These are phyloP conservation scores for Drosophila prostipennis DNA, from an alignment of 2,888 invertebrate genomes.

Conservation along the genomic window DNA sequence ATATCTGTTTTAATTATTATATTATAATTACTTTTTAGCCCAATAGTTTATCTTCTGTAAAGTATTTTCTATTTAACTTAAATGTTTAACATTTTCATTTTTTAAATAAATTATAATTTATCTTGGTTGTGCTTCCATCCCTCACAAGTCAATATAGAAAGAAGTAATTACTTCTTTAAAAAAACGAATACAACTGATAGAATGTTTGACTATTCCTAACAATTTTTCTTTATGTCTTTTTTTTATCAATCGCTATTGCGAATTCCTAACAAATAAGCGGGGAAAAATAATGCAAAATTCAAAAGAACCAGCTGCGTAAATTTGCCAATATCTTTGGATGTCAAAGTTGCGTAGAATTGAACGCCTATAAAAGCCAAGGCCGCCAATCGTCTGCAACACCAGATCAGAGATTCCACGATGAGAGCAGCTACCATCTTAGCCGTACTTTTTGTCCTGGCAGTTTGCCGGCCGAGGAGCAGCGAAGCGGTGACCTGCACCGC, in stretches of 20 bases:
- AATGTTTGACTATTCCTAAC: too few species aligned
- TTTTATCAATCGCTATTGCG: not conserved
- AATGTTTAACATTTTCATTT: too few species aligned
- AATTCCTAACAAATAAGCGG: conserved; percentile 10
- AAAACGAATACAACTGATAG: too few species aligned
- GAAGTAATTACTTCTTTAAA: too few species aligned
- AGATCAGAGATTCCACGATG: conserved; percentile 9
- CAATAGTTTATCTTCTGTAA: too few species aligned
- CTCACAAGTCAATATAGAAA: too few species aligned
- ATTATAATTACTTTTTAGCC: too few species aligned
- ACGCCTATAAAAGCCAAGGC: conserved; percentile 18
- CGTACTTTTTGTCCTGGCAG: not conserved
- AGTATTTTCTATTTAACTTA: too few species aligned
- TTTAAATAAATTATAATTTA: too few species aligned
- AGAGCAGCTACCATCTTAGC: not conserved
- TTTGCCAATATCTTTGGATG: conserved; percentile 15
- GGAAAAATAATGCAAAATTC: not conserved
- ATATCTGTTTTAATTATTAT: too few species aligned
- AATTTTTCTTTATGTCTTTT: not conserved
- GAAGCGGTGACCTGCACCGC: conserved; percentile 33
- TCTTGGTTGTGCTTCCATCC: too few species aligned
- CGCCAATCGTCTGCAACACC: not conserved
- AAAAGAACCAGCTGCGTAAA: conserved; percentile 21
- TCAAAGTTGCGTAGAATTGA: conserved; percentile 1
- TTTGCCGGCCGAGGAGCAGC: not conserved